phyloP scores from a whole-genome alignment of 2,113 vertebrate species.

The Gopherus flavomarginatus region DNA sequence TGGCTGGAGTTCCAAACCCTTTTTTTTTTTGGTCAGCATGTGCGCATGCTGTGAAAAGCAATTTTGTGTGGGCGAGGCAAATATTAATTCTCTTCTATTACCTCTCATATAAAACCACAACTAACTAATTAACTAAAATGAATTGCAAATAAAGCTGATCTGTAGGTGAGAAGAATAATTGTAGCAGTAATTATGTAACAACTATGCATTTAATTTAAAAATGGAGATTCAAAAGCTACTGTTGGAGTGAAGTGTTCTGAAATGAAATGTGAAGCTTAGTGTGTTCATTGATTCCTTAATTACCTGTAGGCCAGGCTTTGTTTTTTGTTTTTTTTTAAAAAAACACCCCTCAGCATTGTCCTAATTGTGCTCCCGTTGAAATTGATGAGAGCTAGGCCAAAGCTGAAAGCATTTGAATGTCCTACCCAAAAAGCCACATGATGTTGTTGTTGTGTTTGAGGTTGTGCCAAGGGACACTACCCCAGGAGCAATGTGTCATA shows the following conservation, averaged over 20 bases:
- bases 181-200: constrained; percentile 57
- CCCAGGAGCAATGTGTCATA: too few relatives aligned
- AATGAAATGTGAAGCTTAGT: background rate
- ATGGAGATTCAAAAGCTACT: constrained; percentile 38
- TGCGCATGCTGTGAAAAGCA: constrained; percentile 45
- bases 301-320: background rate
- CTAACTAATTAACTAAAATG: constrained; percentile 76
- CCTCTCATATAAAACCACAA: constrained; percentile 71
- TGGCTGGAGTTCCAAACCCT: constrained; percentile 60
- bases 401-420: background rate
- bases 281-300: constrained; percentile 23
- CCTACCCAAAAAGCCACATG: background rate
- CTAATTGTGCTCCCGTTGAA: background rate
- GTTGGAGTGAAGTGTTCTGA: constrained; percentile 30
- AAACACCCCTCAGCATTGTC: background rate
- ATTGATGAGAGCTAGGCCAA: background rate
- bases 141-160: constrained; percentile 74
- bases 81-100: constrained; percentile 74
- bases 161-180: constrained; percentile 69
- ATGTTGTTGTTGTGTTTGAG: fast-evolving
- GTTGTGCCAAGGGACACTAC: background rate
- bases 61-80: constrained; percentile 65
- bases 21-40: constrained; percentile 55
- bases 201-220: constrained; percentile 52
- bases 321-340: background rate